Evolutionary conservation across 2,113 vertebrate species (phyloP).

Genomic region (Phoenicopterus ruber): DNA sequence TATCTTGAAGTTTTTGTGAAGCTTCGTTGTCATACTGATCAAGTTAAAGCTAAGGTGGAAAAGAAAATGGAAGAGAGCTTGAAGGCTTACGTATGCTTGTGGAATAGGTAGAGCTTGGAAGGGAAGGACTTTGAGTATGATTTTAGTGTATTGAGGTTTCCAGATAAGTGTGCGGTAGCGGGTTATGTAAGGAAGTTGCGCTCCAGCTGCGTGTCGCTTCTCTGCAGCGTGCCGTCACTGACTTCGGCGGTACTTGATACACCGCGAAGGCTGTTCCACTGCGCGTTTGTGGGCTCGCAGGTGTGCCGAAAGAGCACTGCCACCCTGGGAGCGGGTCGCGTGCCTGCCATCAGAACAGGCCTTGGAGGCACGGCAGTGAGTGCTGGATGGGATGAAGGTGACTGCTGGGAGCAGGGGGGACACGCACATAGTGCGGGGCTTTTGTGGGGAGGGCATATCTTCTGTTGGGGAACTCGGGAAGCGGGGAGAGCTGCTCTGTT

Average conservation of each 20-base stretch:
- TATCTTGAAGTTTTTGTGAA: not conserved
- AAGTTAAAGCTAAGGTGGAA: not conserved
- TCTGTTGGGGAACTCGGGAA: not conserved
- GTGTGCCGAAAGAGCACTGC: not conserved
- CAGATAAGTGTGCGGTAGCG: accelerated
- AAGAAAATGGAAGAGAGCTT: not conserved
- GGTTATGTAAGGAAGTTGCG: not conserved
- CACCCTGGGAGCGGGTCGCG: accelerated
- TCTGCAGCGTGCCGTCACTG: too few species aligned
- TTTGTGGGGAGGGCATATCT: not conserved
- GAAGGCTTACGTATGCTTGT: not conserved
- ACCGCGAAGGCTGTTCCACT: accelerated
- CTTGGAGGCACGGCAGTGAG: accelerated
- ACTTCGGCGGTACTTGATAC: accelerated
- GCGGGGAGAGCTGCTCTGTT: not conserved
- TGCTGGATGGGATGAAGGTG: not conserved
- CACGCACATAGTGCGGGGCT: accelerated
- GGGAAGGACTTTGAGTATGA: not conserved
- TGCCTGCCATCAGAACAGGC: accelerated
- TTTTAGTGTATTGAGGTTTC: not conserved
- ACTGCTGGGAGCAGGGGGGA: too few species aligned
- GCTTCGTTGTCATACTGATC: not conserved
- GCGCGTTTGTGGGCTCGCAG: accelerated
- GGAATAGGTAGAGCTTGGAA: not conserved
- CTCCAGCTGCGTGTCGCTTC: not conserved